Evolutionary conservation across 1,140 invertebrate genomes (phyloP), one percentile per base, ranked within the genome.

Genomic region (Leptinotarsa undecemlineata): DNA sequence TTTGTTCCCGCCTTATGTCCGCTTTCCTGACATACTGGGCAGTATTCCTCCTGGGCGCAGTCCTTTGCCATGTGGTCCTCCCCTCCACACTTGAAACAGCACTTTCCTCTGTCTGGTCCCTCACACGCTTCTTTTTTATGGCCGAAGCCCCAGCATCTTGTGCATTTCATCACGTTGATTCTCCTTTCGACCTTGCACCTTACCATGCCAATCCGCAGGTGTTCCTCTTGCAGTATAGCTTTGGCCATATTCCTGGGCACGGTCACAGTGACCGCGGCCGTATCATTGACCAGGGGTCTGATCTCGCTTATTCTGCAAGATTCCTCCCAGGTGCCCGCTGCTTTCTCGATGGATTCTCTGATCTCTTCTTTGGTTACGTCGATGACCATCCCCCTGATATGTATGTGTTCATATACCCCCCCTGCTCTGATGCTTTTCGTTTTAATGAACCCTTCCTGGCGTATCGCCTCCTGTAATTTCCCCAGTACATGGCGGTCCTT

Each of bases 21-120:
- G 13, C 3, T 64, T 42, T 68, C 15, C 23, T n/a, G 17, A 20
- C 66, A 68, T 68, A 68, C 14, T 42, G 33, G 23, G 33, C 66
- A 68, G 66, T 68, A 42, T 48, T 68, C 33, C 19, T 68, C 66
- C 8, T 6, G 8, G 20, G 21, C 42, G 33, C 66, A 68, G 23
- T 68, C 33, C 14, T 14, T 14, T 14, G 33, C 66, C 23, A 26
- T 42, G 23, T 68, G 66, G 63, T 66, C 63, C 6, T 17, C 17
- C 20, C 20, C 17, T 14, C 62, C 62, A 21, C 20, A 64, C 20
- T 0, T 64, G 23, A 19, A 64, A 3, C 62, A 61, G 1, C 14
- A n/a, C 17, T 61, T 33, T 33, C 8, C 33, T 19, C 57, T 60
- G 19, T 60, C 57, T 19, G 57, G 57, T 60, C 57, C 57, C 57